Evolutionary conservation across 2,888 invertebrate species (phyloP).

Genomic region (Lottia gigantea): DNA sequence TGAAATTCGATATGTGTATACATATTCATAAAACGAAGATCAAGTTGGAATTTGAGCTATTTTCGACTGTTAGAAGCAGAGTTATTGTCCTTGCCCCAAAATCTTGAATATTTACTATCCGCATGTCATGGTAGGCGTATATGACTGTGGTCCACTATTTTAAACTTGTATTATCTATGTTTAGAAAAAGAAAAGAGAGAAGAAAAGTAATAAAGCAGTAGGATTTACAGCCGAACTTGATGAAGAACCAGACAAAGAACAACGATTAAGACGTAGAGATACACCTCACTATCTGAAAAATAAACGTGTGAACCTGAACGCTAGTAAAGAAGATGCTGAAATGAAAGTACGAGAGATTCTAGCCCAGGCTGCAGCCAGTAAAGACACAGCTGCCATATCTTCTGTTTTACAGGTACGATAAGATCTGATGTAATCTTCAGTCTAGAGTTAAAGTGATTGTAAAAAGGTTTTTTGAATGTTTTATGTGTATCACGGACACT

Average conservation of each 20-base stretch:
- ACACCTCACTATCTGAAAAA: slow-evolving; percentile 99
- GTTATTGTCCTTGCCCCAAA: too few relatives aligned
- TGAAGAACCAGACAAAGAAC: slow-evolving; percentile 58
- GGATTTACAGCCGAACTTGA: slow-evolving; percentile 60
- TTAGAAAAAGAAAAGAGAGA: slow-evolving; percentile 20
- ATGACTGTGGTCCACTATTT: too few relatives aligned
- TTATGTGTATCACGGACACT: too few relatives aligned
- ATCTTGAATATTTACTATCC: too few relatives aligned
- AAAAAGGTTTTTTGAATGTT: too few relatives aligned
- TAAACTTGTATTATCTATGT: too few relatives aligned
- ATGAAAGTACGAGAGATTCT: slow-evolving; percentile 63
- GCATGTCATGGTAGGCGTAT: too few relatives aligned
- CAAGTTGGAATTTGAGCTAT: too few relatives aligned
- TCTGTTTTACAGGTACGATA: slow-evolving; percentile 30
- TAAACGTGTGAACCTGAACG: slow-evolving; percentile 81
- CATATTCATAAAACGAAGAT: too few relatives aligned
- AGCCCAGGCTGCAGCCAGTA: slow-evolving; percentile 43
- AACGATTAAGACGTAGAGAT: slow-evolving; percentile 84
- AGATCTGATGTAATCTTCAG: not conserved
- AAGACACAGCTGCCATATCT: slow-evolving; percentile 33
- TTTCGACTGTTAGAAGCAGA: slow-evolving; percentile 18
- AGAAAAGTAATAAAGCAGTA: slow-evolving; percentile 36
- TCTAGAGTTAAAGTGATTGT: too few relatives aligned
- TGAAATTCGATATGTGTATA: too few relatives aligned
- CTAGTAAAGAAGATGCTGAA: slow-evolving; percentile 65